Evolutionary conservation across 2,797 vertebrate genomes (phyloP).

Genomic region (Botia kubotai): DNA sequence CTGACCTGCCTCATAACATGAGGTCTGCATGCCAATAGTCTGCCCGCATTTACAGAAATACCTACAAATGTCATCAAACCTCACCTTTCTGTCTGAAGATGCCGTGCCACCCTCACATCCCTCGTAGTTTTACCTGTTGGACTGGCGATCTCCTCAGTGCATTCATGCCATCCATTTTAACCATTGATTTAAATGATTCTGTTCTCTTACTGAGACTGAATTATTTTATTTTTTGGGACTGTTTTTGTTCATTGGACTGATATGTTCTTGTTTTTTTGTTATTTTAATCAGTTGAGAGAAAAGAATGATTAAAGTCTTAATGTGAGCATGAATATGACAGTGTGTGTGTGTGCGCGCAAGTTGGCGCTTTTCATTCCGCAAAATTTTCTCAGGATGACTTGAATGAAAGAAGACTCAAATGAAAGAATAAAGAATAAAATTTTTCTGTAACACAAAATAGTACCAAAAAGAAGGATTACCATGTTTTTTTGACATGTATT

Average conservation of each 20-base stretch:
- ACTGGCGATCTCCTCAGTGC: slow-evolving; percentile 9
- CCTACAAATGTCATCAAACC: background rate
- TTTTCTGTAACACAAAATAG: slow-evolving; percentile 8
- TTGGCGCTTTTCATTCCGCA: slow-evolving; percentile 76
- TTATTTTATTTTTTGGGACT: slow-evolving; percentile 60
- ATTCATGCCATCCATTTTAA: slow-evolving; percentile 74
- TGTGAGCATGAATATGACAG: slow-evolving; percentile 68
- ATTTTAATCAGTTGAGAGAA: slow-evolving; percentile 45
- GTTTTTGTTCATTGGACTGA: slow-evolving; percentile 55
- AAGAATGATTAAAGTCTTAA: slow-evolving; percentile 83
- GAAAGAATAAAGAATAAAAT: slow-evolving; percentile 10
- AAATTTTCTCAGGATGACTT: slow-evolving; percentile 83
- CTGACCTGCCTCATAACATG: slow-evolving; percentile 27
- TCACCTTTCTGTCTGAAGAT: slow-evolving; percentile 21
- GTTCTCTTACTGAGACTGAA: slow-evolving; percentile 77
- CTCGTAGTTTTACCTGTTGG: slow-evolving; percentile 1
- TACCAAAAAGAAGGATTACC: background rate
- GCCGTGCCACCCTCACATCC: background rate
- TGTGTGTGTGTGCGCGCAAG: background rate
- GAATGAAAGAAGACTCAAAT: slow-evolving; percentile 61
- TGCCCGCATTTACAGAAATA: slow-evolving; percentile 9
- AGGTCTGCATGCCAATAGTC: slow-evolving; percentile 22
- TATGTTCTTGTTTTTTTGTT: slow-evolving; percentile 33
- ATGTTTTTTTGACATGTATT: background rate
- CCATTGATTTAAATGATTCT: slow-evolving; percentile 61